A percentile compares a stretch with the other conserved stretches of the same genome.
Conservation (phyloP, 2,888 invertebrate species). For the Xylota segnis region DNA sequence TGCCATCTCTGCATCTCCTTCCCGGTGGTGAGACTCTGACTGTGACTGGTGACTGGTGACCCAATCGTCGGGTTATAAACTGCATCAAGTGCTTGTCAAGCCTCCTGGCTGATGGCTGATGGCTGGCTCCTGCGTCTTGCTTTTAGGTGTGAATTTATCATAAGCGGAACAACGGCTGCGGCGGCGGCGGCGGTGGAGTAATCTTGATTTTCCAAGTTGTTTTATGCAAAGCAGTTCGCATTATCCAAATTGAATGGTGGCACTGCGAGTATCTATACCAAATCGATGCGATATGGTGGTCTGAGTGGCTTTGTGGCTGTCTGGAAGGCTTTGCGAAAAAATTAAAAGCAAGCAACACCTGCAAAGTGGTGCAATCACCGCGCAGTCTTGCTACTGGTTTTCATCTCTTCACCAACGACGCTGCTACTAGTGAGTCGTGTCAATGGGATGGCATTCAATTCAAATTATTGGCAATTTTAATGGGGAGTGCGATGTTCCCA, state of each 20-base stretch:
- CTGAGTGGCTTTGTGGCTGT: neutral
- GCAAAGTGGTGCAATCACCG: constrained; percentile 70
- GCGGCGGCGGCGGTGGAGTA: constrained; percentile 17
- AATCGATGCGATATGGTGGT: constrained; percentile 44
- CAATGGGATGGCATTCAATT: constrained; percentile 73
- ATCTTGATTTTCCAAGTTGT: constrained; percentile 75
- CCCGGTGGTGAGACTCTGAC: too few relatives aligned
- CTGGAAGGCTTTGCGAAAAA: constrained; percentile 35
- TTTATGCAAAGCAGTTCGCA: constrained; percentile 77
- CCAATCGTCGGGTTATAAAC: constrained; percentile 63
- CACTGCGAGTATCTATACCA: constrained; percentile 21
- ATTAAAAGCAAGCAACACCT: constrained; percentile 65
- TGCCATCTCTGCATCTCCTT: neutral
- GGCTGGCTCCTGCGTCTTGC: constrained; percentile 58
- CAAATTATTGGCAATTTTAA: constrained; percentile 77
- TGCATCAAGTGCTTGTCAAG: constrained; percentile 71
- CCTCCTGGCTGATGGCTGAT: too few relatives aligned
- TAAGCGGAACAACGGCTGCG: constrained; percentile 31
- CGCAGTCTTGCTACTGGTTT: constrained; percentile 60
- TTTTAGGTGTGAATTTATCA: constrained; percentile 76
- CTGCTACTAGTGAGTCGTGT: constrained; percentile 48
- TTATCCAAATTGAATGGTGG: constrained; percentile 75
- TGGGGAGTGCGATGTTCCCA: constrained; percentile 74
- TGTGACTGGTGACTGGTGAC: too few relatives aligned
- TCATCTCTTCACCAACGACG: constrained; percentile 1